phyloP scores from a whole-genome alignment of 2,888 invertebrate genomes.

The Stenodema calcarata region DNA sequence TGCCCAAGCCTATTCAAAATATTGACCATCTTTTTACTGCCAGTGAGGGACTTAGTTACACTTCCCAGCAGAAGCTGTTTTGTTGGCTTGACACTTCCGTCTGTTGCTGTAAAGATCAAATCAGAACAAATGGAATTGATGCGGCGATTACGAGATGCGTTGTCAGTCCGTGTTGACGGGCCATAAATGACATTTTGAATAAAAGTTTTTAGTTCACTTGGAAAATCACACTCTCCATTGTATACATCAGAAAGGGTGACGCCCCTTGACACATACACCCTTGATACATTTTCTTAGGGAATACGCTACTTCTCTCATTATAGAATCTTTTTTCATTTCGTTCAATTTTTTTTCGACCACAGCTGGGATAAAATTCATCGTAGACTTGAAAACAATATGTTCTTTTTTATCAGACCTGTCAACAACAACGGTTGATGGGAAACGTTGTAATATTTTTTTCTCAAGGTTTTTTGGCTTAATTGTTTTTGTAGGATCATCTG shows the following conservation, averaged over 20 bases:
- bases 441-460: too few species aligned
- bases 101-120: neutral
- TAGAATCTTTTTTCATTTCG: neutral
- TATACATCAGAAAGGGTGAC: too few species aligned
- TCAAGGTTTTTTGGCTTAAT: too few species aligned
- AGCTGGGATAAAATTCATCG: neutral
- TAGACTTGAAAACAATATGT: too few species aligned
- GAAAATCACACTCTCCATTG: conserved; percentile 13
- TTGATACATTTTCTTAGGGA: neutral
- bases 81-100: conserved; percentile 7
- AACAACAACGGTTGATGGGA: too few species aligned
- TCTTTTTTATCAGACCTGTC: too few species aligned
- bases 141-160: neutral
- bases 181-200: neutral
- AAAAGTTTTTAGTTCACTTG: neutral
- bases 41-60: neutral
- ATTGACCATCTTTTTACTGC: neutral
- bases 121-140: neutral
- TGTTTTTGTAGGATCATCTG: too few species aligned
- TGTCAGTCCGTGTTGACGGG: too few species aligned
- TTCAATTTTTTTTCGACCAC: neutral
- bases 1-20: neutral
- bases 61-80: conserved; percentile 4
- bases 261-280: neutral
- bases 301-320: neutral